These are phyloP conservation scores for Iphiclides podalirius DNA, from an alignment of 2,888 invertebrate genomes.

Conservation along the genomic window DNA sequence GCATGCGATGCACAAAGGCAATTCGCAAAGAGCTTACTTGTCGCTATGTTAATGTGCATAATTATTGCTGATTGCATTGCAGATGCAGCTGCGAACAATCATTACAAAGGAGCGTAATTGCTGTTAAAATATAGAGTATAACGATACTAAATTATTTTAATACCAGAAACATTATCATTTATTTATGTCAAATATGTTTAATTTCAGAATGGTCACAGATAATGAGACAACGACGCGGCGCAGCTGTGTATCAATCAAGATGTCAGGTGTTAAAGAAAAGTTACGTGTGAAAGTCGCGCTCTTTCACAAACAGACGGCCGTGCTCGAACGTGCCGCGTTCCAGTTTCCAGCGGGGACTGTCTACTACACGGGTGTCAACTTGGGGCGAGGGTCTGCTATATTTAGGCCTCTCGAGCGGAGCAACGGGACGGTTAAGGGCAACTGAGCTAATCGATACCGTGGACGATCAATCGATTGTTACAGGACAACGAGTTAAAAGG, in stretches of 20 bases:
- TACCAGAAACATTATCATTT: too few species aligned
- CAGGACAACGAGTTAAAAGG: conserved; percentile 49
- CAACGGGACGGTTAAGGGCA: conserved; percentile 54
- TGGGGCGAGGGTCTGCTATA: conserved; percentile 59
- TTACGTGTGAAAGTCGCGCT: conserved; percentile 13
- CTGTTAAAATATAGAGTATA: too few species aligned
- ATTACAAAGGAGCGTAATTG: background rate
- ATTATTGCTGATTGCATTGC: background rate
- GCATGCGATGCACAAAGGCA: background rate
- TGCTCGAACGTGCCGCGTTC: background rate
- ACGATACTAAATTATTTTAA: background rate
- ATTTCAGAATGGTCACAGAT: too few species aligned
- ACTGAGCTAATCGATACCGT: conserved; percentile 53
- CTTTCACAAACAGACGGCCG: background rate
- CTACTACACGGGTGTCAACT: conserved; percentile 33
- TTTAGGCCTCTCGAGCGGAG: conserved; percentile 55
- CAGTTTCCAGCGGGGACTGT: background rate
- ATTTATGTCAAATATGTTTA: too few species aligned
- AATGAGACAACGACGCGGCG: too few species aligned
- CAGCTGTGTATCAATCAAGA: conserved; percentile 11
- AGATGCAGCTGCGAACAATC: background rate
- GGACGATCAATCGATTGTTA: conserved; percentile 54
- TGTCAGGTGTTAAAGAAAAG: conserved; percentile 13
- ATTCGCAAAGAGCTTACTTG: background rate
- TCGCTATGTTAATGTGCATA: background rate